Conservation (phyloP, 2,113 vertebrate genomes). For the Marmota flaviventris region DNA sequence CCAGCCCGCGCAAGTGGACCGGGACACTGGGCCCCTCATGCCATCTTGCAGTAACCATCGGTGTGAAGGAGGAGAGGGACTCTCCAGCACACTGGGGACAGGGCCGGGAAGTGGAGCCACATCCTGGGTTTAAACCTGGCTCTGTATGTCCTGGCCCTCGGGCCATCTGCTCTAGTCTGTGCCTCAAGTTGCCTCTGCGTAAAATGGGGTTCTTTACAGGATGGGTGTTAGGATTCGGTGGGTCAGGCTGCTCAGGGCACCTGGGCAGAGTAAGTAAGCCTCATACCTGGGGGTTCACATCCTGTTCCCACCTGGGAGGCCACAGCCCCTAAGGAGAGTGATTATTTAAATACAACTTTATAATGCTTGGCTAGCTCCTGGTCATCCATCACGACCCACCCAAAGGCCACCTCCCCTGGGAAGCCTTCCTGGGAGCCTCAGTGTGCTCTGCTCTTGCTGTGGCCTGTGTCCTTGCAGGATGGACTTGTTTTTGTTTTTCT, state of each 20-base stretch:
- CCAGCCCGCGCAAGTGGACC: background rate
- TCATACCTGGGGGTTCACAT: background rate
- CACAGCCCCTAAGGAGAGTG: background rate
- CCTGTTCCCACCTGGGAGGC: accelerated
- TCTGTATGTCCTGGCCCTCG: background rate
- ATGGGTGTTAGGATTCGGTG: background rate
- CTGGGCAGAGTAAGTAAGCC: background rate
- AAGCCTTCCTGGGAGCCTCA: background rate
- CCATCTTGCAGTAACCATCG: background rate
- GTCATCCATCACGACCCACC: background rate
- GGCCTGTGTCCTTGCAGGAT: accelerated
- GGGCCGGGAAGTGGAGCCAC: accelerated
- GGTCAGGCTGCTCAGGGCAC: background rate
- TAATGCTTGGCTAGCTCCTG: background rate
- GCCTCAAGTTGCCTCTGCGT: background rate
- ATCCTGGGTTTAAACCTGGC: background rate
- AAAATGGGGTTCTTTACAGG: background rate
- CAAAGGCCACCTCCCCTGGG: background rate
- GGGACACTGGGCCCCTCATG: background rate
- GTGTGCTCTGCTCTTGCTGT: background rate
- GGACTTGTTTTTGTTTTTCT: background rate
- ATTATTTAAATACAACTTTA: background rate
- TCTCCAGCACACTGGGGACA: accelerated
- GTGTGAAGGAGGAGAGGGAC: background rate
- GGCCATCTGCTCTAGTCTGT: background rate